Evolutionary conservation across 2,797 vertebrate genomes (phyloP), one percentile per base, ranked within the genome.

Genomic region (Sparus aurata): DNA sequence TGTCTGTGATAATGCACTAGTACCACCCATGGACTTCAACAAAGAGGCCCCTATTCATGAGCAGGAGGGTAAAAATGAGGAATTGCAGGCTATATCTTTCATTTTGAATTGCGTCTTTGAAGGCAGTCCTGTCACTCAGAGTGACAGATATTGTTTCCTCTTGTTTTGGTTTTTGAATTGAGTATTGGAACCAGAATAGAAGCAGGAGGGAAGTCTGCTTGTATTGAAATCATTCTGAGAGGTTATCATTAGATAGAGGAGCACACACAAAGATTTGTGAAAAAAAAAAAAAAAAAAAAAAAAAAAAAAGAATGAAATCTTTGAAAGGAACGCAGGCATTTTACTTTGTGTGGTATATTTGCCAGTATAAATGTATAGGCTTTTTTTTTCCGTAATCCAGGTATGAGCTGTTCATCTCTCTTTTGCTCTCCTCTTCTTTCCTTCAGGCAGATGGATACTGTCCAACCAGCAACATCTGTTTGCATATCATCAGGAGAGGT

Each of bases 121-220:
- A 85, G 85, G 66, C 73, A 55, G 80, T n/a, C 22, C 86, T 73
- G 91, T 85, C 93, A 88, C 78, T 91, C 88, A 88, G 0, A 20
- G 71, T 92, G 93, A 91, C 92, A 93, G 85, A 91, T 90, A 94
- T 93, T 93, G 89, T 92, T 87, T 86, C 54, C 73, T 10, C 45
- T 61, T 84, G 81, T 90, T 91, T 76, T 85, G 85, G 83, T 77
- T 78, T 73, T 67, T 86, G 87, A 92, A 86, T 82, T 55, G 83
- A 73, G 62, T 18, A 85, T 91, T 87, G 83, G 85, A 89, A 87
- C 73, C 69, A 83, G 84, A 92, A 92, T 85, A 90, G 90, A 89
- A 80, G 78, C 82, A 71, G 74, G 58, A 78, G 84, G 77, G 59
- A 15, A 47, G 77, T 77, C 68, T 76, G 69, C 84, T 63, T 41